A percentile compares a stretch with the other conserved stretches of the same genome.
These are phyloP conservation scores for Napeogenes inachia DNA, from an alignment of 2,888 invertebrate species.

Conservation along the genomic window DNA sequence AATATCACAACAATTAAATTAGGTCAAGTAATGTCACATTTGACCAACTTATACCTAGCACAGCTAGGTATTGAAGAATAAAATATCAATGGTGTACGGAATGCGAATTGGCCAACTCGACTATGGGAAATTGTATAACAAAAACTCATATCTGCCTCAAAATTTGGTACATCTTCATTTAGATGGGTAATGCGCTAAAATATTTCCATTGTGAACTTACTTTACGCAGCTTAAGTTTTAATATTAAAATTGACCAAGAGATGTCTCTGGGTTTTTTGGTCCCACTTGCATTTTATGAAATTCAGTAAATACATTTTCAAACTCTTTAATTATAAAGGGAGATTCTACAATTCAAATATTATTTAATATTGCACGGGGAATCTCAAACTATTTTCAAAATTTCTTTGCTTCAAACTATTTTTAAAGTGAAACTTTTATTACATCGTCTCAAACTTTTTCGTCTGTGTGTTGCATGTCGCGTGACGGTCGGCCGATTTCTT, in stretches of 20 bases:
- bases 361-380: too few species aligned
- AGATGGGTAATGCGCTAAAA: conserved; percentile 47
- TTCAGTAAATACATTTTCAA: too few species aligned
- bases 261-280: conserved; percentile 8
- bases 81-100: conserved; percentile 48
- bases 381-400: too few species aligned
- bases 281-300: too few species aligned
- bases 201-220: conserved; percentile 10
- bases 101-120: conserved; percentile 33
- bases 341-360: too few species aligned
- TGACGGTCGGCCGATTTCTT: too few species aligned
- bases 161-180: conserved; percentile 33
- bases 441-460: too few species aligned
- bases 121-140: conserved; percentile 13
- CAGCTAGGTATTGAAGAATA: conserved; percentile 38
- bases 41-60: conserved; percentile 41
- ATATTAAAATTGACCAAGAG: conserved; percentile 4
- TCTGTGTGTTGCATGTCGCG: too few species aligned
- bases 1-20: conserved; percentile 30
- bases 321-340: too few species aligned
- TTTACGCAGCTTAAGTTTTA: conserved; percentile 3
- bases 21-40: conserved; percentile 55
- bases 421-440: too few species aligned
- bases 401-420: too few species aligned
- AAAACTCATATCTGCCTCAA: neutral